Percentiles rank a stretch among this genome's conserved stretches.
phyloP scores from a whole-genome alignment of 1,140 invertebrate genomes.

The Diachasma alloeum region DNA sequence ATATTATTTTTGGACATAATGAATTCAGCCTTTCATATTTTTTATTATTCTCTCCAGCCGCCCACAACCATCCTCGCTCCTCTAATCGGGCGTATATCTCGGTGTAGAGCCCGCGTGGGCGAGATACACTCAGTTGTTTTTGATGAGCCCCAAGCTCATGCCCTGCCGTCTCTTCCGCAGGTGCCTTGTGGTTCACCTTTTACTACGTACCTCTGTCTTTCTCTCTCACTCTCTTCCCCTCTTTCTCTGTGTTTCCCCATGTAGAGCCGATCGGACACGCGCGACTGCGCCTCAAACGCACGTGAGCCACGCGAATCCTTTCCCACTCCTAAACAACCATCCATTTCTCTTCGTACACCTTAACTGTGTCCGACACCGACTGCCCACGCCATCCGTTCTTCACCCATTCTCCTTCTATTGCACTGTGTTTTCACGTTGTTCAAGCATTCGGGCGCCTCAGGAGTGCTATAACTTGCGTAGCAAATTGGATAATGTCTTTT shows the following conservation, averaged over 20 bases:
- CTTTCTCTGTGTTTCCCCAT: background rate
- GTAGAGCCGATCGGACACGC: constrained; percentile 2
- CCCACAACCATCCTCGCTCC: background rate
- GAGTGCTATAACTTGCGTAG: constrained; percentile 12
- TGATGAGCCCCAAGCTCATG: background rate
- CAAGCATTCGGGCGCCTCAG: background rate
- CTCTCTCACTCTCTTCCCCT: too few species aligned
- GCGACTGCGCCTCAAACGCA: background rate
- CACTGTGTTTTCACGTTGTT: constrained; percentile 15
- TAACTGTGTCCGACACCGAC: constrained; percentile 8
- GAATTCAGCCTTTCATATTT: background rate
- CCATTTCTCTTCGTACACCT: constrained; percentile 1
- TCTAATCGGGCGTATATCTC: background rate
- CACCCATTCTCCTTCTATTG: constrained; percentile 26
- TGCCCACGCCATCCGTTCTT: constrained; percentile 42
- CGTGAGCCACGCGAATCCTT: constrained; percentile 21
- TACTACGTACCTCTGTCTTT: background rate
- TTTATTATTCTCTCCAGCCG: background rate
- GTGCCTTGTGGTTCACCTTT: constrained; percentile 9
- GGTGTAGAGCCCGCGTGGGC: background rate
- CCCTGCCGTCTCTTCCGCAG: background rate
- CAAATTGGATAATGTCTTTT: constrained; percentile 41
- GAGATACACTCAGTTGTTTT: background rate
- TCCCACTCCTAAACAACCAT: background rate
- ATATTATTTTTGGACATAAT: background rate